Conservation (phyloP, 2,888 invertebrate species). For the Eupithecia dodoneata region DNA sequence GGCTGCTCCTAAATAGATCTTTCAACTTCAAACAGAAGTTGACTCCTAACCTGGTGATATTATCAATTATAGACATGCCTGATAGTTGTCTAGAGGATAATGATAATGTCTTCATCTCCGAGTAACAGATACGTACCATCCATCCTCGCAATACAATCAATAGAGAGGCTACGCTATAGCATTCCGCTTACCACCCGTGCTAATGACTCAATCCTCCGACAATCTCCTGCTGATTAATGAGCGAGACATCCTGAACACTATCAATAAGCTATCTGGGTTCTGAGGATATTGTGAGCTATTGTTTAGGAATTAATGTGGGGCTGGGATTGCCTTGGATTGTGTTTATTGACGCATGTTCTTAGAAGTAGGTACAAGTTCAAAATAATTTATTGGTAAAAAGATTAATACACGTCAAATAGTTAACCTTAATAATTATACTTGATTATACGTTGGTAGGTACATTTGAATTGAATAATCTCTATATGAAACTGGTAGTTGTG, state of each 20-base stretch:
- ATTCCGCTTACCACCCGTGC: slow-evolving; percentile 22
- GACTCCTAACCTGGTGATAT: too few relatives aligned
- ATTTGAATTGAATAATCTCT: too few relatives aligned
- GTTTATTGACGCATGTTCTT: neutral
- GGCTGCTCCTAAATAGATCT: too few relatives aligned
- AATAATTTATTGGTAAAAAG: too few relatives aligned
- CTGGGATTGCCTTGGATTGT: neutral
- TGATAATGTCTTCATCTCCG: neutral
- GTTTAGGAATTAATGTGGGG: neutral
- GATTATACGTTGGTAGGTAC: too few relatives aligned
- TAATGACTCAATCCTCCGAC: slow-evolving; percentile 36
- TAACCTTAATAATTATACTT: too few relatives aligned
- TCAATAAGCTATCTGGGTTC: slow-evolving; percentile 40
- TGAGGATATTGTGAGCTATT: slow-evolving; percentile 17
- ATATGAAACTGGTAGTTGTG: too few relatives aligned
- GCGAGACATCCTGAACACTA: slow-evolving; percentile 37
- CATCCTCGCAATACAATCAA: neutral
- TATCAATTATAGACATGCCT: too few relatives aligned
- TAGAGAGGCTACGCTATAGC: slow-evolving; percentile 3
- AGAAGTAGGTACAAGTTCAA: too few relatives aligned
- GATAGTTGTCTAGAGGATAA: too few relatives aligned
- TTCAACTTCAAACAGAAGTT: too few relatives aligned
- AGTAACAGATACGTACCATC: neutral
- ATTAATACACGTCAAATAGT: too few relatives aligned
- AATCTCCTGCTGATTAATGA: slow-evolving; percentile 37